Evolutionary conservation across 2,113 vertebrate species (phyloP).

Genomic region (Pteruthius melanotis): DNA sequence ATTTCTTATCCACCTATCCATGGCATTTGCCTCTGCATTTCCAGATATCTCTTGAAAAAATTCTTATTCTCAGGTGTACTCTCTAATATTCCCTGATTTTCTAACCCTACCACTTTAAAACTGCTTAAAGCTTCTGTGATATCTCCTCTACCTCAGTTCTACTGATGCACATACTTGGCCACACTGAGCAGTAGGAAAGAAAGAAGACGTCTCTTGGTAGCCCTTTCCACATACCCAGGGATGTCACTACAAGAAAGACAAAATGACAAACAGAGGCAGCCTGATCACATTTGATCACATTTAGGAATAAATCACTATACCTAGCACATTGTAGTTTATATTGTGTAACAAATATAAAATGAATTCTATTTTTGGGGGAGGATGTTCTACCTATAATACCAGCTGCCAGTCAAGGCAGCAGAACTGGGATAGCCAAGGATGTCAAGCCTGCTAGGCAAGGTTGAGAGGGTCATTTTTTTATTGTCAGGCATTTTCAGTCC

Average conservation of each 20-base stretch:
- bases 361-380: rapidly evolving
- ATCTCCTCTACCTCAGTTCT: neutral
- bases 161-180: neutral
- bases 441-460: neutral
- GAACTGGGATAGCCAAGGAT: neutral
- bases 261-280: neutral
- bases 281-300: neutral
- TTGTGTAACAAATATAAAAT: neutral
- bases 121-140: neutral
- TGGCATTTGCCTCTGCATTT: neutral
- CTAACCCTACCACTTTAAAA: neutral
- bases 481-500: neutral
- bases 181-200: neutral
- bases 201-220: neutral
- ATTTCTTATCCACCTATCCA: too few species aligned
- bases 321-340: neutral
- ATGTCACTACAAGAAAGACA: neutral
- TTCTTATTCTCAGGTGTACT: neutral
- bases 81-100: neutral
- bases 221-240: neutral
- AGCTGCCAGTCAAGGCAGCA: neutral
- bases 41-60: neutral
- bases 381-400: neutral
- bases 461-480: neutral
- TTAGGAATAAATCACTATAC: neutral